Percentiles rank a stretch among this genome's conserved stretches.
These are phyloP conservation scores for Chiroxiphia lanceolata DNA, from an alignment of 2,797 vertebrate species.

Conservation along the genomic window DNA sequence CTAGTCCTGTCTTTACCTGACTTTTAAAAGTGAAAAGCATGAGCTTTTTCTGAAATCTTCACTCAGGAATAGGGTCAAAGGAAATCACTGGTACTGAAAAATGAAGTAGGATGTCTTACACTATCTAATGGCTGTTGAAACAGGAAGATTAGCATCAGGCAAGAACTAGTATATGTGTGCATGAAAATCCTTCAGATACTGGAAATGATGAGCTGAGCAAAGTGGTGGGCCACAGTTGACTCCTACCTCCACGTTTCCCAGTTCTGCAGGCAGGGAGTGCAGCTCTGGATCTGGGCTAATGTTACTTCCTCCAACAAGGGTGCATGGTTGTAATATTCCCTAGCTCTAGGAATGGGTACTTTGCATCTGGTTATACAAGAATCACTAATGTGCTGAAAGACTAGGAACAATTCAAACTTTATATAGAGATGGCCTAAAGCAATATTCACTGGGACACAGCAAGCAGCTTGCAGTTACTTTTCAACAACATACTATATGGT, in stretches of 20 bases:
- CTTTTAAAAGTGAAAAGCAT: neutral
- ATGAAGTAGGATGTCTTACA: neutral
- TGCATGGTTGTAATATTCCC: neutral
- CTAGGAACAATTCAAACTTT: neutral
- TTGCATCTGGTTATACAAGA: neutral
- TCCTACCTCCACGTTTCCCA: neutral
- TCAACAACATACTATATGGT: neutral
- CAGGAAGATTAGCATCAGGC: neutral
- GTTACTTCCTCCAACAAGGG: neutral
- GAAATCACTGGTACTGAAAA: neutral
- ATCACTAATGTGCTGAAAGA: neutral
- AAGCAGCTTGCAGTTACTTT: neutral
- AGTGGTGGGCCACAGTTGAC: neutral
- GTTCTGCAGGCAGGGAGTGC: neutral
- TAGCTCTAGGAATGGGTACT: neutral
- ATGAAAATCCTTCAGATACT: neutral
- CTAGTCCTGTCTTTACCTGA: neutral
- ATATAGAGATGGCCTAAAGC: neutral
- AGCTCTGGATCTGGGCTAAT: neutral
- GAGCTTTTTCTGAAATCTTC: neutral
- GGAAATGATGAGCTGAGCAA: neutral
- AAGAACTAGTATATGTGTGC: neutral
- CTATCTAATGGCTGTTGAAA: neutral
- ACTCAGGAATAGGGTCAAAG: neutral
- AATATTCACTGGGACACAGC: neutral